Percentiles rank a stretch among this genome's conserved stretches.
Conservation (phyloP, 2,797 vertebrate species). For the Hypotaenidia okinawae region DNA sequence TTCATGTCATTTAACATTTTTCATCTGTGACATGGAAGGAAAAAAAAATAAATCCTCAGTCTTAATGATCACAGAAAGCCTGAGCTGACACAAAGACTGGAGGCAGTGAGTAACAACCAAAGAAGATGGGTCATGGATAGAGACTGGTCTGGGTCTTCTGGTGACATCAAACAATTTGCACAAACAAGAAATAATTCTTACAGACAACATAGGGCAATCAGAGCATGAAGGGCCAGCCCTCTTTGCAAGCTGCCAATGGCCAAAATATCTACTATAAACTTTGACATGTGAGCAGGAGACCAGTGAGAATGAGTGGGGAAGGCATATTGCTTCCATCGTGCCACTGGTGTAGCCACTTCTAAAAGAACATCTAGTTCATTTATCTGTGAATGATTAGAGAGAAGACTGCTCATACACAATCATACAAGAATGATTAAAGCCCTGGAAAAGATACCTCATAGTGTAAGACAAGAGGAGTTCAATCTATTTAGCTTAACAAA, state of each 20-base stretch:
- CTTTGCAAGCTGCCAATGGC: neutral
- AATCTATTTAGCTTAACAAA: conserved; percentile 59
- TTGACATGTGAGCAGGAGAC: neutral
- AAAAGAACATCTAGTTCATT: neutral
- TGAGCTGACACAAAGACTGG: neutral
- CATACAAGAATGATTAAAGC: conserved; percentile 65
- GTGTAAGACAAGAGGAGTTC: conserved; percentile 47
- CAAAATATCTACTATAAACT: neutral
- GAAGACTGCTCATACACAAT: conserved; percentile 40
- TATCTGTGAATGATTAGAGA: conserved; percentile 58
- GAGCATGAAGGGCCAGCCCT: neutral
- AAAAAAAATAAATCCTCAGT: neutral
- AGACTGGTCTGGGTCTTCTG: neutral
- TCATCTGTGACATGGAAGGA: neutral
- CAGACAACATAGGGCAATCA: neutral
- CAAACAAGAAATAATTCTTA: neutral
- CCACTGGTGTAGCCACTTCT: conserved; percentile 30
- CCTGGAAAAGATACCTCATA: conserved; percentile 34
- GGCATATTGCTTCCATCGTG: neutral
- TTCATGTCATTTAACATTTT: neutral
- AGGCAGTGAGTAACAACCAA: neutral
- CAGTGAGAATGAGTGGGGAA: neutral
- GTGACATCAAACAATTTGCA: neutral
- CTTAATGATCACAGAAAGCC: neutral
- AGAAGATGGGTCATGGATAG: neutral